Conservation (phyloP, 2,797 vertebrate genomes). For the Accipiter fasciatus region DNA sequence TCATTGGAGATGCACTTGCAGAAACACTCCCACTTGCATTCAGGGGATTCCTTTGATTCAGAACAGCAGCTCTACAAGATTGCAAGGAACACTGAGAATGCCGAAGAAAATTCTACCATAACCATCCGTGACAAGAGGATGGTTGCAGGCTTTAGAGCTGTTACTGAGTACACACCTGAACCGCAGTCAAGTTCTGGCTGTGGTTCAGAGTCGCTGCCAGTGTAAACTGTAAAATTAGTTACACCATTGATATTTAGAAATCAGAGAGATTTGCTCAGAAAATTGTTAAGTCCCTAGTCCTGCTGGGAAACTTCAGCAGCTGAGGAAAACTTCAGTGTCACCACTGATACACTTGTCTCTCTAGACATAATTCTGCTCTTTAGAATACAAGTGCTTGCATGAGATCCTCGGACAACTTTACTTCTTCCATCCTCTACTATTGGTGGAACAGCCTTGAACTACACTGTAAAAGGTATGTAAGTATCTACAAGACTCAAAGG, state of each 20-base stretch:
- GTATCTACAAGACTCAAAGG: not conserved
- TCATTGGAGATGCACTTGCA: not conserved
- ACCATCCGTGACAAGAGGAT: not conserved
- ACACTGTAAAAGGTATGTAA: not conserved
- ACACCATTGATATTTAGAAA: not conserved
- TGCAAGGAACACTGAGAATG: not conserved
- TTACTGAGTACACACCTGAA: not conserved
- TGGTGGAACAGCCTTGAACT: not conserved
- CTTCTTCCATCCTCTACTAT: not conserved
- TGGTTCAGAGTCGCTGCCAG: not conserved
- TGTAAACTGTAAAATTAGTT: not conserved
- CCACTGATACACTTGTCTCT: not conserved
- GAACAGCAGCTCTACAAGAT: not conserved
- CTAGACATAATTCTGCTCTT: not conserved
- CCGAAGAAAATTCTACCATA: not conserved
- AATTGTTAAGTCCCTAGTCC: not conserved
- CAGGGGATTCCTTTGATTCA: not conserved
- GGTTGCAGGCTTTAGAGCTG: not conserved
- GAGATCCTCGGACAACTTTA: not conserved
- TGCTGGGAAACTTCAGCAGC: not conserved
- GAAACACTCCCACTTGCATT: not conserved
- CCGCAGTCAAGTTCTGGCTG: not conserved
- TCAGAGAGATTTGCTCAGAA: not conserved
- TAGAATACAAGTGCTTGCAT: not conserved
- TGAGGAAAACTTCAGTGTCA: not conserved